Evolutionary conservation across 2,888 invertebrate genomes (phyloP).

Genomic region (Ennomos quercinarius): DNA sequence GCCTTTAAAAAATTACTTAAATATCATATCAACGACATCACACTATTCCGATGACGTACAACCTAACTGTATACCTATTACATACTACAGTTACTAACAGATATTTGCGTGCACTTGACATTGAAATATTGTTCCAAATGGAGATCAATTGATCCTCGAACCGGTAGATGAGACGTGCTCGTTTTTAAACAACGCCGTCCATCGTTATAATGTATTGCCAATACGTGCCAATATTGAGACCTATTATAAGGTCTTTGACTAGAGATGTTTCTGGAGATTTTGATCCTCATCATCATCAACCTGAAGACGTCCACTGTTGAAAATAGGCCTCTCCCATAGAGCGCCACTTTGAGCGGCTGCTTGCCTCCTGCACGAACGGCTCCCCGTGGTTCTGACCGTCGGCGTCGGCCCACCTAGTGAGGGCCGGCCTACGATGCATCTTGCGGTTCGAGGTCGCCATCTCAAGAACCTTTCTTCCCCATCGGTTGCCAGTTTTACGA

Average conservation of each 20-base stretch:
- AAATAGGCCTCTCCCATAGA: no score
- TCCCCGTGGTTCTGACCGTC: no score
- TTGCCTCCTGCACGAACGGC: no score
- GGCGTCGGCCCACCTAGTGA: no score
- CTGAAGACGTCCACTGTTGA: no score
- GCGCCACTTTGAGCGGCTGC: no score
- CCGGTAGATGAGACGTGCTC: conserved; percentile 27
- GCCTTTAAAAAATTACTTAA: background rate
- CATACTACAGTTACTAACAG: conserved; percentile 22
- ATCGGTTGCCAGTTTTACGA: no score
- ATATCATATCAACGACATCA: conserved; percentile 2
- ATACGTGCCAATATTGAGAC: conserved; percentile 11
- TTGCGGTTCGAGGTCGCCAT: no score
- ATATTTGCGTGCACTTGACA: conserved; percentile 39
- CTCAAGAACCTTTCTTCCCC: no score
- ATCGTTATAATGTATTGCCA: conserved; percentile 26
- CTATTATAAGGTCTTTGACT: conserved; percentile 10
- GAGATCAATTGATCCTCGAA: conserved; percentile 38
- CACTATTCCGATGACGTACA: conserved; percentile 28
- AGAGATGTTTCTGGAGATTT: background rate
- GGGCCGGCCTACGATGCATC: no score
- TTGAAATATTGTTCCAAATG: conserved; percentile 41
- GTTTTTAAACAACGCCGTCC: conserved; percentile 18
- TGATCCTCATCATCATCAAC: no score
- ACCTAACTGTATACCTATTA: conserved; percentile 33